A percentile compares a stretch with the other conserved stretches of the same genome.
Evolutionary conservation across 2,888 invertebrate genomes (phyloP).

Genomic region (Aspidapion aeneum): DNA sequence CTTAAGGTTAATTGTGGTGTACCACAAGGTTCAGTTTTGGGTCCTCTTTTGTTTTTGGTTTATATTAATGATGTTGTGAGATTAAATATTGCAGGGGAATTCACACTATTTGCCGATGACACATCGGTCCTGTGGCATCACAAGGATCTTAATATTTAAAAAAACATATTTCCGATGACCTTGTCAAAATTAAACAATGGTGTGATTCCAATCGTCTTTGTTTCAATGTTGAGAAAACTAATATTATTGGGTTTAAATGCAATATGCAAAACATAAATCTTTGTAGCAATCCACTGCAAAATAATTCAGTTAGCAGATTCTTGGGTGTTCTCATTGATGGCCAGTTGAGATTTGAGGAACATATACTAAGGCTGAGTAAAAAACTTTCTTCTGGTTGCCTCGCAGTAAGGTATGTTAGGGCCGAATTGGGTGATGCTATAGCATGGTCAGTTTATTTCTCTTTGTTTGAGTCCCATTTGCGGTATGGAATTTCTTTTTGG

Average conservation of each 20-base stretch:
- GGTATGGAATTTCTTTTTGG: background rate
- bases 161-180: background rate
- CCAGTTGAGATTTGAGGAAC: constrained; percentile 3
- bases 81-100: background rate
- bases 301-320: background rate
- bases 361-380: constrained; percentile 6
- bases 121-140: background rate
- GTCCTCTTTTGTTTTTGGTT: constrained; percentile 1
- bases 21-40: constrained; percentile 5
- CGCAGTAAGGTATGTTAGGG: constrained; percentile 5
- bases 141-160: background rate
- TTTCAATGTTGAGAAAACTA: background rate
- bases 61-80: background rate
- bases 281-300: background rate
- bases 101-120: background rate
- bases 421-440: background rate
- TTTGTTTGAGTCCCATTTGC: background rate
- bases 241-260: constrained; percentile 1
- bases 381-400: constrained; percentile 12
- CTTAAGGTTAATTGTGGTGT: background rate
- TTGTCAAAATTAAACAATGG: background rate
- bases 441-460: background rate
- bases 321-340: constrained; percentile 10
- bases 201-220: background rate
- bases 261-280: background rate